Percentiles rank a stretch among this genome's conserved stretches.
Conservation (phyloP, 1,140 invertebrate genomes). For the Scylla paramamosain region DNA sequence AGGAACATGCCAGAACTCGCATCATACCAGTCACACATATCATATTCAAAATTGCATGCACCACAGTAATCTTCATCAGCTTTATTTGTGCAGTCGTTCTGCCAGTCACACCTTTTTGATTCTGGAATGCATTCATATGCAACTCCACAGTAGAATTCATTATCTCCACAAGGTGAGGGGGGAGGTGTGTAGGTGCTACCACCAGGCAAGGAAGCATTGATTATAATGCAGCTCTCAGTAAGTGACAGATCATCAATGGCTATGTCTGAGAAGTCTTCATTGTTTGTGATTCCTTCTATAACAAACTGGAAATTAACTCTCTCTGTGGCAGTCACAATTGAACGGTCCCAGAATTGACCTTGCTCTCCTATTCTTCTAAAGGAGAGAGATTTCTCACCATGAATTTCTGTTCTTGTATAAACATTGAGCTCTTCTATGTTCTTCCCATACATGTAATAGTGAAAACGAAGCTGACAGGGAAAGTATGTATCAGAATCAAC, state of each 20-base stretch:
- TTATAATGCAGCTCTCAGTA: conserved; percentile 31
- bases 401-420: conserved; percentile 40
- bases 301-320: conserved; percentile 61
- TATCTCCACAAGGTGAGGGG: conserved; percentile 50
- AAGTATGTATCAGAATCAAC: conserved; percentile 32
- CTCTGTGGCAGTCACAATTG: conserved; percentile 35
- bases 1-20: conserved; percentile 62
- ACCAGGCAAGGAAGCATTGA: conserved; percentile 54
- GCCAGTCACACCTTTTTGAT: conserved; percentile 57
- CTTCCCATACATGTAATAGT: conserved; percentile 72
- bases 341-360: conserved; percentile 73
- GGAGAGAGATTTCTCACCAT: conserved; percentile 63
- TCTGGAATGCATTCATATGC: conserved; percentile 46
- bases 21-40: conserved; percentile 63
- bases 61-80: conserved; percentile 70
- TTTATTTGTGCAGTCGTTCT: conserved; percentile 58
- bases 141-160: conserved; percentile 62
- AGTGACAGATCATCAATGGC: conserved; percentile 73
- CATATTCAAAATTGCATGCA: conserved; percentile 63
- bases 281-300: conserved; percentile 64
- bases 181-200: conserved; percentile 59
- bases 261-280: conserved; percentile 60
- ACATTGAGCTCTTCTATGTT: conserved; percentile 63
- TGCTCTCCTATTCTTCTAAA: conserved; percentile 64
- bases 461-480: conserved; percentile 61